These are phyloP conservation scores for Brachyopa scutellaris DNA, from an alignment of 2,888 invertebrate species.

Conservation along the genomic window DNA sequence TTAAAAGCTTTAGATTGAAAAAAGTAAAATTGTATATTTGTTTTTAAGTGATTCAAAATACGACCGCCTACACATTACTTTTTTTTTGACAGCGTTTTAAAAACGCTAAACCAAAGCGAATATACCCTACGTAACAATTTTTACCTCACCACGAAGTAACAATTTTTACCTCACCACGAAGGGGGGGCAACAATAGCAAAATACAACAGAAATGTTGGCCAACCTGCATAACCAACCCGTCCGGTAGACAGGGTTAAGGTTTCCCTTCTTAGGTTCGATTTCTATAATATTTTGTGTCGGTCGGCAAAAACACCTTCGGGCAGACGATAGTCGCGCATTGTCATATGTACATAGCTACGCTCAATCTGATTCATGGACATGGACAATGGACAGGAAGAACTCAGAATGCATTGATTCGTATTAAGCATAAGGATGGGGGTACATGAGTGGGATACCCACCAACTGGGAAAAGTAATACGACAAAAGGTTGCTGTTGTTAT, in stretches of 20 bases:
- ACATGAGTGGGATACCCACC: constrained; percentile 9
- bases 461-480: constrained; percentile 20
- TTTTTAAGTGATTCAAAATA: no score
- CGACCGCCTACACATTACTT: no score
- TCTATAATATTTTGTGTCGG: constrained; percentile 4
- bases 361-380: constrained; percentile 13
- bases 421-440: constrained; percentile 12
- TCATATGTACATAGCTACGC: neutral
- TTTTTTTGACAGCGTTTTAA: neutral
- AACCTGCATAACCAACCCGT: constrained; percentile 25
- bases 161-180: constrained; percentile 12
- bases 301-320: constrained; percentile 14
- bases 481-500: constrained; percentile 24
- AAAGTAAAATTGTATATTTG: no score
- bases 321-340: constrained; percentile 12
- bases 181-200: constrained; percentile 14
- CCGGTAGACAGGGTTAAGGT: constrained; percentile 11
- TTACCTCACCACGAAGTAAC: constrained; percentile 3
- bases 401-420: no score
- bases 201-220: constrained; percentile 6
- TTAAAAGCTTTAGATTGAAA: no score
- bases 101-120: neutral
- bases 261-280: constrained; percentile 33
- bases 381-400: constrained; percentile 43
- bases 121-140: neutral